Evolutionary conservation across 2,888 invertebrate genomes (phyloP), one percentile per base, ranked within the genome.

Genomic region (Acanthosepion esculentum): DNA sequence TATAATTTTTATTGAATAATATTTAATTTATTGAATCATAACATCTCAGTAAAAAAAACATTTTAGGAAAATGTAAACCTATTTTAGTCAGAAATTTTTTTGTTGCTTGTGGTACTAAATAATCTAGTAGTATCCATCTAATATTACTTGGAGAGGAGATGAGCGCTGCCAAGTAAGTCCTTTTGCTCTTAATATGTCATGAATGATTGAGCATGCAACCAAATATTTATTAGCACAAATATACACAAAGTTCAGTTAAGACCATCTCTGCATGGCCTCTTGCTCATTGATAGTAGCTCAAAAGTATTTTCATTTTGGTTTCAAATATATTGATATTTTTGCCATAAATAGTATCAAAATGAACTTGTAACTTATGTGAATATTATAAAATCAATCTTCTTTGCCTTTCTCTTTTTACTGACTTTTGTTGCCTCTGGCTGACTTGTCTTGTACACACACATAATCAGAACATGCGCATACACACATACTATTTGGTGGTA

Each of bases 291-390:
- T 78, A 78, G n/a, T n/a, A 12, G 78, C 78, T n/a, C n/a, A n/a
- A n/a, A n/a, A n/a, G 78, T 78, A n/a, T 78, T 78, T 78, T n/a
- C 15, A n/a, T 78, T 78, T n/a, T 78, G 15, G n/a, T 33, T 78
- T 15, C 78, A 78, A 78, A 78, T n/a, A 8, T 33, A 78, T 78
- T 78, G 78, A 78, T 78, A 78, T 78, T 78, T 78, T 33, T 78
- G n/a, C 33, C 78, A 33, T 78, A 78, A 78, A 78, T 78, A 78
- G 78, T n/a, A 78, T 78, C n/a, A 78, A 78, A 78, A 78, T 78
- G 78, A n/a, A 78, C 33, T 78, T 33, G n/a, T 78, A 78, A 78
- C 78, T 78, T 78, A 78, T n/a, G 78, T 33, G 78, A 78, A 78
- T 78, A 78, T n/a, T 78, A 33, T 78, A 78, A 78, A 78, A 78